Base-by-base conservation (phyloP, 2,888 invertebrate genomes). In the Thereva unica region DNA sequence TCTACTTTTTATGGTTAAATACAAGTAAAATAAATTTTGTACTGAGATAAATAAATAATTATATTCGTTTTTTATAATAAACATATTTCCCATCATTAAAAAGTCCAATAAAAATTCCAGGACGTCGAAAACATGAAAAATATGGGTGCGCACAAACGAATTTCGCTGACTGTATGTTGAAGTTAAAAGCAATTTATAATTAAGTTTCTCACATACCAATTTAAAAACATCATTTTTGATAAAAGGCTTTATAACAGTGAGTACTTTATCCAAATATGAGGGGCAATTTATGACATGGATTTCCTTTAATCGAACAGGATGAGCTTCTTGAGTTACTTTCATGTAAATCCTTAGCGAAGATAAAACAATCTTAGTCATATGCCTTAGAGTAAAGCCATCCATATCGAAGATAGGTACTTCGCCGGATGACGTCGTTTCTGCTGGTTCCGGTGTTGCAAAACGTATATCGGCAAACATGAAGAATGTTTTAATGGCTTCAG, bases 321-420 rank as follows among this genome's bases (percentile, higher is more conserved):
- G 85, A 0, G 88, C 89, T 74, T 89, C 89, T 86, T 89, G 89
- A 54, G 88, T 86, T 73, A 89, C 89, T 73, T 87, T 82, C 88
- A 89, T 88, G 75, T 89, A 89, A 75, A 88, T 86, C 57, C 87
- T 84, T 34, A 89, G 75, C 44, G 87, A 83, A 0, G 86, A 85
- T 52, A 89, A 77, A 47, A 85, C 85, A 3, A 89, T 79, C 78
- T 85, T 87, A 6, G 87, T 83, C 38, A 89, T 79, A 73, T 89
- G 89, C 68, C 85, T 85, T 67, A 89, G 76, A 1, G 85, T 82
- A 45, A 86, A 85, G 55, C 88, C 87, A 0, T 84, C 83, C 76
- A 89, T 86, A 76, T 90, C 90, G 71, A 89, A 89, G 55, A 90
- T 86, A 0, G 89, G 89, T 59, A 90, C 83, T 76, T 90, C 90